Evolutionary conservation across 1,140 invertebrate species (phyloP), one percentile per base, ranked within the genome.

Genomic region (Rhopalosiphum maidis): DNA sequence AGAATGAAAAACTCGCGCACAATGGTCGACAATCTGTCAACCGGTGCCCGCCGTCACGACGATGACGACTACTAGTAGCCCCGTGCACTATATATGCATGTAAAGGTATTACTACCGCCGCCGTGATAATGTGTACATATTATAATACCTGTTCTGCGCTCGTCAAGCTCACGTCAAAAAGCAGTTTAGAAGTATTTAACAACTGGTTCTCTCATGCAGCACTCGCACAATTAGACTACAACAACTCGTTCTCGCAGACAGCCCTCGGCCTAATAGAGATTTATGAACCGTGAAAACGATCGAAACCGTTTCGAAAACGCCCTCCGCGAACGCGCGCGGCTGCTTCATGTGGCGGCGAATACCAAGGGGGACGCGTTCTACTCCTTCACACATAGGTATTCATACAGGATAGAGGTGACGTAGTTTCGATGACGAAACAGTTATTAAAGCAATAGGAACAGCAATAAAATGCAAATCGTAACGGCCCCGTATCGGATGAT

Each of bases 271-370:
- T 86, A 93, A 93, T 86, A 83, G 91, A 93, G 91, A 93, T 93
- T 93, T 93, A 93, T 86, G 91, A 93, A 93, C 91, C 91, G 91
- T 93, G 91, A 93, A 93, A 93, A 93, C 25, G 91, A 93, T 92
- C 91, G 48, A 43, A 21, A 54, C 82, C 85, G 85, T 93, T 93
- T 93, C 91, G 60, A 85, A 82, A 93, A 93, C 91, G 91, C 77
- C 91, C 48, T 89, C 87, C 25, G 37, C 87, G 51, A 51, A 37
- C 87, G n/a, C n/a, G 35, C n/a, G 21, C 18, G 43, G 30, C 5
- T 25, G 22, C 11, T 3, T 37, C 7, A 23, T 41, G 54, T 55
- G 60, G 60, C 4, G 55, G 55, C 9, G 15, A n/a, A 68, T 30
- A n/a, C 15, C 60, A 18, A 77, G n/a, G 60, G 60, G 60, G 15